These are phyloP conservation scores for Nemotelus pantherinus DNA, from an alignment of 2,888 invertebrate genomes.

Conservation along the genomic window DNA sequence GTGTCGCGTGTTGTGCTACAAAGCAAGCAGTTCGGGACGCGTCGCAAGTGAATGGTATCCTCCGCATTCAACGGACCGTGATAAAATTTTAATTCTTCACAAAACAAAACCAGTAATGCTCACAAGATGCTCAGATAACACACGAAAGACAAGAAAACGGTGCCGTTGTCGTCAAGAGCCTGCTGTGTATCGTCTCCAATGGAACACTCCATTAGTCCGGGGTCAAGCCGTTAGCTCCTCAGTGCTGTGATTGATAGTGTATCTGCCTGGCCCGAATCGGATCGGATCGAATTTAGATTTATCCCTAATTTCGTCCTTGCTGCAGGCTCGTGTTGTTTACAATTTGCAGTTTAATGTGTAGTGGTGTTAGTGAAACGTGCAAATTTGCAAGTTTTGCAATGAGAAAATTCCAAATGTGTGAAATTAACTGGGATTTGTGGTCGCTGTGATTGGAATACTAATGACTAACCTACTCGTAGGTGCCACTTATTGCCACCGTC, in stretches of 20 bases:
- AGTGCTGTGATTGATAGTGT: slow-evolving; percentile 28
- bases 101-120: not conserved
- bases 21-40: not conserved
- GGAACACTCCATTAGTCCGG: slow-evolving; percentile 15
- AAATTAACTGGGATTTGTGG: not conserved
- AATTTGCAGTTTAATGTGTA: slow-evolving; percentile 15
- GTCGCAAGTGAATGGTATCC: not conserved
- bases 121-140: slow-evolving; percentile 25
- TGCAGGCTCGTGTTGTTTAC: slow-evolving; percentile 24
- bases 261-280: not conserved
- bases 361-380: not conserved
- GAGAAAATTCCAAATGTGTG: not conserved
- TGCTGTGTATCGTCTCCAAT: not conserved
- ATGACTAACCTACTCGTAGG: not conserved
- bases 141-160: not conserved
- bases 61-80: not conserved
- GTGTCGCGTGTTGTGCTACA: no score
- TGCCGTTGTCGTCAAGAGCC: not conserved
- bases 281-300: no score
- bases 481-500: not conserved
- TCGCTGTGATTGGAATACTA: slow-evolving; percentile 9
- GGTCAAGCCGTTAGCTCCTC: slow-evolving; percentile 14
- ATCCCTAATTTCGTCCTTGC: slow-evolving; percentile 3
- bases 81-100: not conserved
- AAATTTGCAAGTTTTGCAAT: not conserved